A percentile compares a stretch with the other conserved stretches of the same genome.
phyloP scores from a whole-genome alignment of 64 coral and sea anemone species.

The Montipora capricornis region DNA sequence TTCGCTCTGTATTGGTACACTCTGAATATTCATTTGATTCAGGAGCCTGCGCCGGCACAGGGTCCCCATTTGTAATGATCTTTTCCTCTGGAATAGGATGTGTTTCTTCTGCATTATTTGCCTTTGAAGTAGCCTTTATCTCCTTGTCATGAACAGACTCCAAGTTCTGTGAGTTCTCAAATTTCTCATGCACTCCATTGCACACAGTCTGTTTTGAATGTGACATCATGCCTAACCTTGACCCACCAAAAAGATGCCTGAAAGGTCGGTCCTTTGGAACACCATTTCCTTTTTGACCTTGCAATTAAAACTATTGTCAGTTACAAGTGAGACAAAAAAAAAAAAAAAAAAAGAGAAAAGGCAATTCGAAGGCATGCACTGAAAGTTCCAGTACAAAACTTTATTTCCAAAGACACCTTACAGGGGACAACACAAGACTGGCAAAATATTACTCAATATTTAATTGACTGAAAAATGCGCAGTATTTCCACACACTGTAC shows the following conservation, averaged over 20 bases:
- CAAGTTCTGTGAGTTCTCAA: neutral
- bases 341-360: neutral
- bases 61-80: neutral
- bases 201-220: neutral
- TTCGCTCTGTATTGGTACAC: neutral
- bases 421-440: no score
- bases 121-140: no score
- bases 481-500: no score
- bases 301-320: no score
- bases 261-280: neutral
- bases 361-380: no score
- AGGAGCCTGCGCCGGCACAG: neutral
- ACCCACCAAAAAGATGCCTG: neutral
- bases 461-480: no score
- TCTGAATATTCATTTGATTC: neutral
- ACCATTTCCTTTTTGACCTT: neutral
- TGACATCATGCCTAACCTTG: neutral
- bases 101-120: neutral
- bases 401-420: no score
- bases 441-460: no score
- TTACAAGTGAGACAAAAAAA: neutral
- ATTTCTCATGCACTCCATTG: constrained; percentile 23
- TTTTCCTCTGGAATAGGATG: constrained; percentile 17
- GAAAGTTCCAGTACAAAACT: no score
- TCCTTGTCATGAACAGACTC: neutral